Evolutionary conservation across 2,797 vertebrate genomes (phyloP).

Genomic region (Syngnathus acus): DNA sequence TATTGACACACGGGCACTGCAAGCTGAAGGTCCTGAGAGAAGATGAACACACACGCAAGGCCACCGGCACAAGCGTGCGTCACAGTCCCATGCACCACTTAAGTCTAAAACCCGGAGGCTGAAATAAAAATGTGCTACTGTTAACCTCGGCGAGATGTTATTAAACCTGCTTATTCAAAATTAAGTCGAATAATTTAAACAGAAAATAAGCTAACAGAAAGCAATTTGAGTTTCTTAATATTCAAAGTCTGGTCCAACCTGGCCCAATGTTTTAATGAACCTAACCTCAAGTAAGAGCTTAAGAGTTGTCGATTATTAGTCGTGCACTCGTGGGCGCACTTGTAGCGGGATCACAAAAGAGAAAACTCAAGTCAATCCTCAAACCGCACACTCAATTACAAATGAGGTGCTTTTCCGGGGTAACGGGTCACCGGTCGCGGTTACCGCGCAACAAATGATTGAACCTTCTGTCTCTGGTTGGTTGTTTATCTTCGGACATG

Average conservation of each 20-base stretch:
- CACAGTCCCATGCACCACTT: not conserved
- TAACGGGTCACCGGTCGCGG: not conserved
- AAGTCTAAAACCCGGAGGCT: not conserved
- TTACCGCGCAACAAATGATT: not conserved
- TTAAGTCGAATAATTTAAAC: not conserved
- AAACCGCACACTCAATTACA: not conserved
- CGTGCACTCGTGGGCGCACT: not conserved
- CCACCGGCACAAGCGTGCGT: not conserved
- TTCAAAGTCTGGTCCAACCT: not conserved
- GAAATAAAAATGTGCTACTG: not conserved
- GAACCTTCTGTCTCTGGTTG: not conserved
- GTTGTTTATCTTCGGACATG: not conserved
- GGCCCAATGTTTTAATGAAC: no score
- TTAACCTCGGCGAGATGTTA: not conserved
- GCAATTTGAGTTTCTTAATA: not conserved
- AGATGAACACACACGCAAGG: slow-evolving; percentile 6
- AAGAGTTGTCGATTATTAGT: not conserved
- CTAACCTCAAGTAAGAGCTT: no score
- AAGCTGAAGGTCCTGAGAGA: slow-evolving; percentile 32
- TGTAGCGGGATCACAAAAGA: no score
- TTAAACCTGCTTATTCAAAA: not conserved
- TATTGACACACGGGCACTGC: slow-evolving; percentile 6
- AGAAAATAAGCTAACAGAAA: not conserved
- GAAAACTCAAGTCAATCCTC: not conserved
- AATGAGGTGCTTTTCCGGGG: not conserved